Percentiles rank a stretch among this genome's conserved stretches.
Conservation (phyloP, 2,113 vertebrate genomes). For the Triplophysa tibetana region DNA sequence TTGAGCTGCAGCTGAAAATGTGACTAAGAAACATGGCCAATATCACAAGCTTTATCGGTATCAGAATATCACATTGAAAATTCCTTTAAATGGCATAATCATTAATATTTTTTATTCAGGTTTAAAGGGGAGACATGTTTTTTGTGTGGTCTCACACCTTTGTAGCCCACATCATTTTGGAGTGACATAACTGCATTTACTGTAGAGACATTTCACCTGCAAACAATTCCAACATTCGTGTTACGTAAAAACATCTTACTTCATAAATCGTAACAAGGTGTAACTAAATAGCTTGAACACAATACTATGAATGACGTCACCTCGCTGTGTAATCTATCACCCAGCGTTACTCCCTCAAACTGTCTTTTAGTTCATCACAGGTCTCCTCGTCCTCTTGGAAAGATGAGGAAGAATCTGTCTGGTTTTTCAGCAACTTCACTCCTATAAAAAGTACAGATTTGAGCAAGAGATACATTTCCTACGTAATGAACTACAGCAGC, state of each 20-base stretch:
- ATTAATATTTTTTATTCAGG: too few relatives aligned
- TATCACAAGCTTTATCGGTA: not conserved
- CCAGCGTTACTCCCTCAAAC: constrained; percentile 25
- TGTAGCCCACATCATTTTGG: not conserved
- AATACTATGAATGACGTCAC: not conserved
- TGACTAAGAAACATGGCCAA: too few relatives aligned
- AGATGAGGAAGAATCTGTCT: constrained; percentile 15
- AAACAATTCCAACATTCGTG: not conserved
- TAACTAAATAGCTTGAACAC: not conserved
- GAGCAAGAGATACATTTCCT: not conserved
- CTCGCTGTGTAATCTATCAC: not conserved
- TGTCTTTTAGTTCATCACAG: constrained; percentile 14
- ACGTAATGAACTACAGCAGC: too few relatives aligned
- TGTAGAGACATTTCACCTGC: not conserved
- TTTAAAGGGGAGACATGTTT: not conserved
- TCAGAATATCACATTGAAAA: too few relatives aligned
- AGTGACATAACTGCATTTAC: not conserved
- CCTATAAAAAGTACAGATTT: constrained; percentile 39
- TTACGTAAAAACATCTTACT: not conserved
- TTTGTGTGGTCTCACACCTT: not conserved
- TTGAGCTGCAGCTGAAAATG: too few relatives aligned
- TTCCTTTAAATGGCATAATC: not conserved
- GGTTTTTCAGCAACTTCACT: constrained; percentile 26
- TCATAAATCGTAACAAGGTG: too few relatives aligned
- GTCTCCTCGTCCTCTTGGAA: constrained; percentile 48